Conservation (phyloP, 2,797 vertebrate species). For the Hemibagrus guttatus region DNA sequence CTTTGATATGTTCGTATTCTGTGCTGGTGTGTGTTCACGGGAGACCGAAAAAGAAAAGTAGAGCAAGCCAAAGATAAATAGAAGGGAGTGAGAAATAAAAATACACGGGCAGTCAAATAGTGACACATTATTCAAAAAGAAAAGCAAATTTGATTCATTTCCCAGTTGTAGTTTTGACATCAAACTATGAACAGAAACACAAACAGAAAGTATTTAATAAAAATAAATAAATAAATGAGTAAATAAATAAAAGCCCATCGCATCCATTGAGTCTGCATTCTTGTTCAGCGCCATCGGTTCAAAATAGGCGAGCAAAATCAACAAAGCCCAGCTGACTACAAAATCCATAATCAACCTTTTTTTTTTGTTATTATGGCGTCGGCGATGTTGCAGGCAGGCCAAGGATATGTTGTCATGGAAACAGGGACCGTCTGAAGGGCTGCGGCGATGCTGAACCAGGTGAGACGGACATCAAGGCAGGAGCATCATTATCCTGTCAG, state of each 20-base stretch:
- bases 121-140: neutral
- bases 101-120: neutral
- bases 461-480: slow-evolving; percentile 67
- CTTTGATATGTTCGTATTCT: slow-evolving; percentile 38
- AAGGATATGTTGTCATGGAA: slow-evolving; percentile 77
- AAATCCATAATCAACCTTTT: slow-evolving; percentile 73
- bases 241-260: slow-evolving; percentile 47
- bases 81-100: neutral
- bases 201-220: slow-evolving; percentile 19
- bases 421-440: slow-evolving; percentile 71
- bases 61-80: neutral
- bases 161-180: neutral
- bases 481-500: slow-evolving; percentile 67
- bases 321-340: slow-evolving; percentile 60
- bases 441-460: slow-evolving; percentile 71
- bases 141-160: neutral
- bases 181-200: neutral
- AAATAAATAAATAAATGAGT: neutral
- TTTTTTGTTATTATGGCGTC: slow-evolving; percentile 66
- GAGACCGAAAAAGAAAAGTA: neutral
- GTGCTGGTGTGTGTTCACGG: neutral
- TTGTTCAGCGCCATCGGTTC: slow-evolving; percentile 24
- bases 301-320: slow-evolving; percentile 64
- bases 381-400: slow-evolving; percentile 63
- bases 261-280: slow-evolving; percentile 53